These are phyloP conservation scores for Corynorhinus townsendii DNA, from an alignment of 2,113 vertebrate species.

Conservation along the genomic window DNA sequence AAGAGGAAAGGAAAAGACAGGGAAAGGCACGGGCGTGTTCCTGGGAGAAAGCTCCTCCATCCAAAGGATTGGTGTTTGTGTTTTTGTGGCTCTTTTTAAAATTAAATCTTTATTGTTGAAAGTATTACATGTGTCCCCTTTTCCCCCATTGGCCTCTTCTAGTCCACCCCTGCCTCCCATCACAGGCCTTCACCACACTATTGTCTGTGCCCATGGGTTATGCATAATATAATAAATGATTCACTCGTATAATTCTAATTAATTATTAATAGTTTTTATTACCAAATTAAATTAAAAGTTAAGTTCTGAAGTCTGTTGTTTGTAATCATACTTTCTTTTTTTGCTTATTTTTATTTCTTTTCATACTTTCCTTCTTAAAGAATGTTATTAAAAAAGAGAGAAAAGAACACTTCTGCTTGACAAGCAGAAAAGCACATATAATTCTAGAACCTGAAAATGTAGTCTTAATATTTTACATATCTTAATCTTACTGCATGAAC, in stretches of 20 bases:
- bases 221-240: background rate
- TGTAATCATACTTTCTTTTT: background rate
- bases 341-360: too few species aligned
- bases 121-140: too few species aligned
- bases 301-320: background rate
- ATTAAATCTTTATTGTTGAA: too few species aligned
- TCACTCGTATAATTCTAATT: background rate
- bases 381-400: background rate
- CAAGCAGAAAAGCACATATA: background rate
- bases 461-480: constrained; percentile 52
- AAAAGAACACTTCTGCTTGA: background rate
- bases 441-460: constrained; percentile 25
- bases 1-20: too few species aligned
- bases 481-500: constrained; percentile 50
- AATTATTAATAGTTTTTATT: background rate
- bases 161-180: too few species aligned
- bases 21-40: too few species aligned
- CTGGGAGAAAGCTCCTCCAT: too few species aligned
- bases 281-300: background rate
- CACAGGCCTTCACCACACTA: too few species aligned
- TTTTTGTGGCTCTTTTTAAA: too few species aligned
- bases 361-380: background rate
- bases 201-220: too few species aligned
- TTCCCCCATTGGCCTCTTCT: too few species aligned
- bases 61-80: too few species aligned